Percentiles rank a stretch among this genome's conserved stretches.
Evolutionary conservation across 2,797 vertebrate genomes (phyloP).

Genomic region (Corythornis leucogaster): DNA sequence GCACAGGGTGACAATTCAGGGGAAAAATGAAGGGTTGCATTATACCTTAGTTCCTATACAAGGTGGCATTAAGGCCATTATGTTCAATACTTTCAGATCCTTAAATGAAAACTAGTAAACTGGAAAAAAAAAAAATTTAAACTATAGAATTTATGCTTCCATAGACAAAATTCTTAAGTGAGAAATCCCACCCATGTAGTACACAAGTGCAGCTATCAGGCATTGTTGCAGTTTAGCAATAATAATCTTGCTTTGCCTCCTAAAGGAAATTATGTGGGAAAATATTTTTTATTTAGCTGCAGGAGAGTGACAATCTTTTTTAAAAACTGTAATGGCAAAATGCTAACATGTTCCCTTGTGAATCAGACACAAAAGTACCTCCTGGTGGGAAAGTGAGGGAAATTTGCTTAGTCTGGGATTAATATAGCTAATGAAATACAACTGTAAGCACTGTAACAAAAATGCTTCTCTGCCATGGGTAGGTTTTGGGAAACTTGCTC

Average conservation of each 20-base stretch:
- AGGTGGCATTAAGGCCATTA: neutral
- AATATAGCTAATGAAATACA: neutral
- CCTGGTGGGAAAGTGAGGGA: constrained; percentile 6
- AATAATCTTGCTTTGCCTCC: neutral
- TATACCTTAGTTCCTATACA: neutral
- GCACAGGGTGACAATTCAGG: neutral
- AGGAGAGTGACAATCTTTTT: neutral
- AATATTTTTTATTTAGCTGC: neutral
- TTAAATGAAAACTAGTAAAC: neutral
- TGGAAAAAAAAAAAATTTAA: neutral
- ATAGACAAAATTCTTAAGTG: neutral
- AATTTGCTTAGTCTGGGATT: constrained; percentile 15
- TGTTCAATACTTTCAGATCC: neutral
- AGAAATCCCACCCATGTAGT: neutral
- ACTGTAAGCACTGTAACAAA: neutral
- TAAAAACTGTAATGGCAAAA: neutral
- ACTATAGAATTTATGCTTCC: neutral
- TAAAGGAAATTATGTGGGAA: neutral
- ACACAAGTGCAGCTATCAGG: neutral
- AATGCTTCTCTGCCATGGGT: neutral
- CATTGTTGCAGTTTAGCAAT: neutral
- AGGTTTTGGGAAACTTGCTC: neutral
- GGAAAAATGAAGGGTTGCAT: neutral
- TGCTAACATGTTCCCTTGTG: neutral
- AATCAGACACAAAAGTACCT: constrained; percentile 7